Base-by-base conservation (phyloP, 2,797 vertebrate species). In the Orientallactaga sibirica region DNA sequence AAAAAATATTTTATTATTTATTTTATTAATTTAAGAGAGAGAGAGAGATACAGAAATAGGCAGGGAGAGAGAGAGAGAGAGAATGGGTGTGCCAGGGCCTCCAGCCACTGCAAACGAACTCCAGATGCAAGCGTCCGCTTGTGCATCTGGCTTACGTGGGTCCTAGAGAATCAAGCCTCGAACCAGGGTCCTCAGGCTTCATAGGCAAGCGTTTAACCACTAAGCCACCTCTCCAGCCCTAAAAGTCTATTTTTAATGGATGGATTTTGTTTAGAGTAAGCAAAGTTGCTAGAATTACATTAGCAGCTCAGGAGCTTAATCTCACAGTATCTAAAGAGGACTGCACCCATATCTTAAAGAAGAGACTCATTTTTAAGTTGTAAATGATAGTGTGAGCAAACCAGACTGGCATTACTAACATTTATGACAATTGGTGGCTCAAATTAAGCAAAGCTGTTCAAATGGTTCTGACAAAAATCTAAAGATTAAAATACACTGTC, bases 391-490 rank as follows among this genome's bases (percentile, higher is more conserved):
- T 29, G 11, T 29, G 24, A 89, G 66, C 89, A 91, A 92, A 82
- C n/a, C 93, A 92, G 92, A 92, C 5, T 79, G 37, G 2, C 37
- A 85, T 79, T 94, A 78, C 19, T 90, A 82, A 91, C 48, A 90
- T 61, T 93, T 37, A 71, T 73, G 68, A 84, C 43, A 70, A 11
- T 24, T 79, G 79, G 27, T 67, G 19, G 80, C 52, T 78, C 76
- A 95, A 90, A 83, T 76, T 48, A 94, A 93, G 74, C 43, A 93
- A 90, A 92, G 87, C 25, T 91, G 90, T 87, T 76, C 75, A 86
- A 95, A 93, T 48, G n/a, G 37, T 61, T 79, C 73, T 79, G n/a
- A 79, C 27, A 96, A 95, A 94, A 55, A 86, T 12, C 48, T 90
- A 77, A 77, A 37, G 27, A 79, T 90, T 88, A 90, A 94, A 95